Evolutionary conservation across 1,140 invertebrate genomes (phyloP).

Genomic region (Eriosoma lanigerum): DNA sequence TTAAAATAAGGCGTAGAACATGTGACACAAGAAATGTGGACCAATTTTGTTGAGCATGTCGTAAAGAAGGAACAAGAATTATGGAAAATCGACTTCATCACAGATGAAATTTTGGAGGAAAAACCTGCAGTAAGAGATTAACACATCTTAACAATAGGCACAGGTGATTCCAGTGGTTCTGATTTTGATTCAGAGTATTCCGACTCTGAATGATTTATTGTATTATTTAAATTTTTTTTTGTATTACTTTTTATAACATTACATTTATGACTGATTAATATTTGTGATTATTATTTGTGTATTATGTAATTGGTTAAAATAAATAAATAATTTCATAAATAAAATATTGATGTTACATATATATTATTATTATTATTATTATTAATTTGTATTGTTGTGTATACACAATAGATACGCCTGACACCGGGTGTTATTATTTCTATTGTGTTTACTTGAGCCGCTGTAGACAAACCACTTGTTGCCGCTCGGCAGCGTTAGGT

Average conservation of each 20-base stretch:
- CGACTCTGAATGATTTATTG: not conserved
- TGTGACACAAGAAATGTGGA: too few species aligned
- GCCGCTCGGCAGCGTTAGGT: not conserved
- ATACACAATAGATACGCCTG: not conserved
- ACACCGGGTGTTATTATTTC: not conserved
- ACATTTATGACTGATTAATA: not conserved
- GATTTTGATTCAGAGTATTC: too few species aligned
- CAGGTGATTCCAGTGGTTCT: slow-evolving; percentile 6
- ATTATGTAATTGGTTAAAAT: not conserved
- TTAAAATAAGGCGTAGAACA: not conserved
- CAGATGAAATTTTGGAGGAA: not conserved
- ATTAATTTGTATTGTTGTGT: too few species aligned
- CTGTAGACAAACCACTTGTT: not conserved
- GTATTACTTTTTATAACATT: not conserved
- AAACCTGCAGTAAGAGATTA: not conserved
- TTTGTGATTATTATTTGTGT: too few species aligned
- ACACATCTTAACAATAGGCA: slow-evolving; percentile 6
- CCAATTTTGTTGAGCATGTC: slow-evolving; percentile 10
- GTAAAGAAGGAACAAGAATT: not conserved
- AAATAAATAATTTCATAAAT: not conserved
- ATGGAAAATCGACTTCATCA: not conserved
- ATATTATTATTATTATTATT: too few species aligned
- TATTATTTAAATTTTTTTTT: not conserved
- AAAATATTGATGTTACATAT: not conserved
- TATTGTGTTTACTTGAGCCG: not conserved